phyloP scores from a whole-genome alignment of 1,140 invertebrate species.

The Sitobion miscanthi region DNA sequence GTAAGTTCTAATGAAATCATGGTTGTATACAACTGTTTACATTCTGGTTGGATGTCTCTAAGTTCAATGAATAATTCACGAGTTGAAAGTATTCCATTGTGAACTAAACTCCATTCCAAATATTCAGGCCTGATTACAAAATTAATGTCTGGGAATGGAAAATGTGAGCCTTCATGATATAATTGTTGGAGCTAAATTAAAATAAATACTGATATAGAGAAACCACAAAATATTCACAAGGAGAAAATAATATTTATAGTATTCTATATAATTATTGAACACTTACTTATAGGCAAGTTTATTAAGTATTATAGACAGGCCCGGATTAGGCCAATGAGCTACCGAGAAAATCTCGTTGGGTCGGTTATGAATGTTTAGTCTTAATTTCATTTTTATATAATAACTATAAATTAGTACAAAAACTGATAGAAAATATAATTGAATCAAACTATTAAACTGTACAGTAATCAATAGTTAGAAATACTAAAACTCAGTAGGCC shows the following conservation, averaged over 20 bases:
- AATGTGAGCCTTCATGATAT: constrained; percentile 1
- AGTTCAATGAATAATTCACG: constrained; percentile 9
- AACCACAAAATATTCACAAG: background rate
- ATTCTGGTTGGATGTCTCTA: background rate
- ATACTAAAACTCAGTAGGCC: too few species aligned
- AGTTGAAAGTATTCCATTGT: constrained; percentile 24
- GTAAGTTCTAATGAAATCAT: constrained; percentile 17
- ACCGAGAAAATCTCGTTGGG: too few species aligned
- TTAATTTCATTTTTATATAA: too few species aligned
- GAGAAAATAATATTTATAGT: background rate
- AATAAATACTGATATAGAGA: background rate
- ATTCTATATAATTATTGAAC: background rate
- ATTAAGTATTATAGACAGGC: background rate
- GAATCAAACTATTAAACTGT: too few species aligned
- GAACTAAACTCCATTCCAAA: constrained; percentile 21
- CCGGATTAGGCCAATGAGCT: too few species aligned
- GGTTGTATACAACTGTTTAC: background rate
- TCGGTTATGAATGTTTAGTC: too few species aligned
- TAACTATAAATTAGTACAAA: too few species aligned
- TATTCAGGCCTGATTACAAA: background rate
- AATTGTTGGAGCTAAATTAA: background rate
- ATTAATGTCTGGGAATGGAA: background rate
- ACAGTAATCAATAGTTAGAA: too few species aligned
- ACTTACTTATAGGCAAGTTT: background rate
- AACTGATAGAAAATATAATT: too few species aligned